Base-by-base conservation (phyloP, 2,888 invertebrate species). In the Brassicogethes aeneus region DNA sequence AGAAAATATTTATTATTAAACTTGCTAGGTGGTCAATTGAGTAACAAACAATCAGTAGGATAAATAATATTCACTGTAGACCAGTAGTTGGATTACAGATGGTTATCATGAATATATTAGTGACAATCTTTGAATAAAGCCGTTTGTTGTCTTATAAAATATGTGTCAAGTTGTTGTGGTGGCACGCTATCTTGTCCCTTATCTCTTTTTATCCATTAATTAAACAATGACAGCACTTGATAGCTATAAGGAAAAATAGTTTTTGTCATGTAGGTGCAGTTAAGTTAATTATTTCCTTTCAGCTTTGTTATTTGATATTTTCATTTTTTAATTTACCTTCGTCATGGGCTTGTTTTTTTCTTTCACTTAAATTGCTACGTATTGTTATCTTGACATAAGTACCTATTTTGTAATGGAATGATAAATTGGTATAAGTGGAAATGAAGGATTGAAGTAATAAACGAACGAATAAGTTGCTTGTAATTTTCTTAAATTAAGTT, bases 121-220 rank as follows among this genome's bases (percentile, higher is more conserved):
- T 55, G 57, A 60, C 60, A 59, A 56, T 59, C 52, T 53, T 53
- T 59, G 60, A 61, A 62, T 62, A 62, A 59, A 62, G 59, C 57
- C 54, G 60, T n/a, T n/a, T n/a, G n/a, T 61, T 60, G 55, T 53
- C 52, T 55, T 53, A 51, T 55, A 53, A 50, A 48, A 54, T 47
- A 40, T 42, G 39, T 39, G 42, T 34, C 42, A 35, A 30, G 17
- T 34, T 31, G 41, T 23, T 23, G 23, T 23, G 23, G 23, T 10
- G 10, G 10, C 23, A 23, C n/a, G n/a, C n/a, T n/a, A 10, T 23
- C 23, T 10, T 5, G 12, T 16, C 30, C 16, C 29, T 39, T 43
- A 40, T 48, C 48, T 43, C 41, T 16, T 34, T 48, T 23, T 41
- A 37, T 34, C 39, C 39, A 39, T 37, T 40, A 40, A 39, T 36